Base-by-base conservation (phyloP, 64 coral and sea anemone genomes). In the Cladopsammia gracilis region DNA sequence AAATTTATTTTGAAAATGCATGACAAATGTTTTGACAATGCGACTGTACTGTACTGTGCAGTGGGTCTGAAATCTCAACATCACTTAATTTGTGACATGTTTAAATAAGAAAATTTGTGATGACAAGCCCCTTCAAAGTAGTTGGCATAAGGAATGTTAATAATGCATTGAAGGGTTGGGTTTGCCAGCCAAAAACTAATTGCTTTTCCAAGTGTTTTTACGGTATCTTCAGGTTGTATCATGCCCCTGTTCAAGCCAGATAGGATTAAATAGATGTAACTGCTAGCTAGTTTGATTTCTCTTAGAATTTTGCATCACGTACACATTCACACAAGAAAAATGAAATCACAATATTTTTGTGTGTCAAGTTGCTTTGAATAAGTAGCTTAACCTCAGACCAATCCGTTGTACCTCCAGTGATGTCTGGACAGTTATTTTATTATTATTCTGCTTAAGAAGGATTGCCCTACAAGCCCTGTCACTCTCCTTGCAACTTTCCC, bases 151-250 rank as follows among this genome's bases (percentile, higher is more conserved):
- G 68, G 80, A 84, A 84, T 84, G 64, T 84, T 43, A 84, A 68
- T 84, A 50, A 84, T 84, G 60, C 45, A 67, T 20, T 84, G 42
- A 65, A 50, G 44, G 45, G 7, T 67, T 84, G 4, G 46, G 7
- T 84, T 4, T 68, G 62, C 19, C 61, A 84, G 80, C 80, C 80
- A 68, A 67, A 68, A 66, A 84, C n/a, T 62, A 84, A 84, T 84
- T 84, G n/a, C 19, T 84, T 84, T 66, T 66, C 46, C 45, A n/a
- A 84, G 80, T 84, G 46, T 34, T 24, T 23, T 50, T 75, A 13
- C 19, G 4, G 45, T 42, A 67, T n/a, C 14, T 6, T 18, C 4
- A 7, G 23, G 10, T 62, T 13, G 18, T 13, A 43, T 61, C 26
- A 43, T 14, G 11, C 14, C 18, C 26, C 19, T 45, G 4, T 18